Base-by-base conservation (phyloP, 2,113 vertebrate genomes). In the Narcine bancroftii region DNA sequence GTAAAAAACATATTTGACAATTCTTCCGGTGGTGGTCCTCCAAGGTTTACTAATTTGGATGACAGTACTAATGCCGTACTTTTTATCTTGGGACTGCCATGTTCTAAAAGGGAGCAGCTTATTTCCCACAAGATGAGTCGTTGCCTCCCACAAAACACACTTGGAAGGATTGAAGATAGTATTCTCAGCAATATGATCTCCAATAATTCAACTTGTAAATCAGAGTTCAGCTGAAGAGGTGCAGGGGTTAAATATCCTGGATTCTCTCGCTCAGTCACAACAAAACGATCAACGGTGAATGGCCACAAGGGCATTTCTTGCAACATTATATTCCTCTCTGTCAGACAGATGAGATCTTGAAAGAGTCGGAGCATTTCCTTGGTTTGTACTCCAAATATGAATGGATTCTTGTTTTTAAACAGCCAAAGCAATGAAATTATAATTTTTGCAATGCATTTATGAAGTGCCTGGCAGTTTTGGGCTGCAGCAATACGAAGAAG, bases 371-470 rank as follows among this genome's bases (percentile, higher is more conserved):
- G 93, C 60, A 99, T 94, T 92, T 99, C 97, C 93, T 95, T 95
- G 39, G 96, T 96, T 47, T 98, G 93, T 71, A 94, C 92, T 77
- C 96, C 95, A 94, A 98, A 99, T 95, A 98, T 95, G 92, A 95
- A 93, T 4, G 96, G 96, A 91, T 94, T 96, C 93, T 97, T 97
- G 93, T 96, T 96, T 95, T 96, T 97, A 94, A 99, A 96, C 60
- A 98, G 96, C 93, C 98, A 98, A 92, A 99, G 95, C 92, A 99
- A 94, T 60, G 97, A 98, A 92, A 96, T 97, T 93, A 99, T 93
- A 92, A 98, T 98, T 0, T 96, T 96, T 94, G 96, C 95, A 53
- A 98, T 96, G 72, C 96, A 97, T 66, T 94, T 93, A 69, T 98
- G 98, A 94, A 99, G 96, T 0, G 93, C 5, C 19, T 95, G 95